These are phyloP conservation scores for Malurus cyaneus DNA, from an alignment of 2,113 vertebrate genomes.

Conservation along the genomic window DNA sequence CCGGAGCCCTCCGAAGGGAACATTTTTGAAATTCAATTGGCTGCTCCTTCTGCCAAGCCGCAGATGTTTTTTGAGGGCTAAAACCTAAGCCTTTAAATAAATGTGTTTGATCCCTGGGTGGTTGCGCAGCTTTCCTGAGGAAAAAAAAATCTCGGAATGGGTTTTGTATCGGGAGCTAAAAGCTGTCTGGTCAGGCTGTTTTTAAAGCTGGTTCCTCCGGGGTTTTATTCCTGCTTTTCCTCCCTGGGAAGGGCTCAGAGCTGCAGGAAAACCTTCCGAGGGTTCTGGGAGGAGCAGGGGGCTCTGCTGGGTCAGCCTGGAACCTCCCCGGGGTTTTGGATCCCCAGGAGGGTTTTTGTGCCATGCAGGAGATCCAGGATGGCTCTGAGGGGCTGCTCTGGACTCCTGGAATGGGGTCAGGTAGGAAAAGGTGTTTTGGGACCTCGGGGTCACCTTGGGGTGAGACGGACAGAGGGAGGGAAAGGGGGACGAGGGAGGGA, in stretches of 20 bases:
- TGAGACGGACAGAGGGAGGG: not conserved
- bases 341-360: not conserved
- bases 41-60: not conserved
- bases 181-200: fast-evolving
- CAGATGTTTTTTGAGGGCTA: conserved; percentile 18
- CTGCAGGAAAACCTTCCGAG: not conserved
- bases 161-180: not conserved
- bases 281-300: fast-evolving
- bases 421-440: not conserved
- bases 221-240: not conserved
- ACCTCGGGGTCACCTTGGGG: fast-evolving
- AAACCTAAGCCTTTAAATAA: conserved; percentile 28
- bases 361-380: fast-evolving
- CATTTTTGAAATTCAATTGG: fast-evolving
- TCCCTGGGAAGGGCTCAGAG: not conserved
- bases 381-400: not conserved
- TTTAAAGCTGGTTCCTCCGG: not conserved
- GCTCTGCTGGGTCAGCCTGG: not conserved
- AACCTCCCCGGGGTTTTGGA: too few species aligned
- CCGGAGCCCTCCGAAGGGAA: not conserved
- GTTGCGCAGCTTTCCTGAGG: not conserved
- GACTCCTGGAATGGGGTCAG: fast-evolving
- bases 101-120: conserved; percentile 7
- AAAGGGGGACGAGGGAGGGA: not conserved
- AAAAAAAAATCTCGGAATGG: not conserved